Evolutionary conservation across 2,888 invertebrate genomes (phyloP).

Genomic region (Onthophagus sagittarius): DNA sequence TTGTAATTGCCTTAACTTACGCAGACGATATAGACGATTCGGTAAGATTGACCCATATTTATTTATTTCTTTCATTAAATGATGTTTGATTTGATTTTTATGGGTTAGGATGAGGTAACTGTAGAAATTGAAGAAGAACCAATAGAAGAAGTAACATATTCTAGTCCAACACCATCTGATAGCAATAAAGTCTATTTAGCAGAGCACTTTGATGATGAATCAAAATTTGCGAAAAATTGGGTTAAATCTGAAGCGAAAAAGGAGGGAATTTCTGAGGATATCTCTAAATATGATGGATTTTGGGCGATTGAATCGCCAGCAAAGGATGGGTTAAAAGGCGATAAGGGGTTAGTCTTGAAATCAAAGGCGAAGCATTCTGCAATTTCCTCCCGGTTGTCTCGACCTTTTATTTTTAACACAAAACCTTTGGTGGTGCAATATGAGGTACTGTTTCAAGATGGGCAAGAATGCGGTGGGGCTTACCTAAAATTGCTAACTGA

Average conservation of each 20-base stretch:
- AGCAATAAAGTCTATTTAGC: slow-evolving; percentile 66
- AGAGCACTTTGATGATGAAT: slow-evolving; percentile 81
- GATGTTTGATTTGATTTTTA: not conserved
- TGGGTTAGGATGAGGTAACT: slow-evolving; percentile 37
- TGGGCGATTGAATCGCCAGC: slow-evolving; percentile 74
- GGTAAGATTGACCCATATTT: slow-evolving; percentile 28
- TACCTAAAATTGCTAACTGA: slow-evolving; percentile 90
- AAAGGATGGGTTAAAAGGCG: slow-evolving; percentile 71
- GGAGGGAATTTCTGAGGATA: slow-evolving; percentile 78
- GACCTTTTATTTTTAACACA: slow-evolving; percentile 77
- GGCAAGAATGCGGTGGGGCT: slow-evolving; percentile 98
- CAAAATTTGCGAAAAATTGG: slow-evolving; percentile 76
- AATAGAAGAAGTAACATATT: slow-evolving; percentile 56
- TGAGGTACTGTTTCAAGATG: slow-evolving; percentile 79
- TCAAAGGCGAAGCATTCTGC: slow-evolving; percentile 97
- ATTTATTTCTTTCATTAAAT: not conserved
- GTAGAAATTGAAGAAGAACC: slow-evolving; percentile 40
- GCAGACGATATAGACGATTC: slow-evolving; percentile 31
- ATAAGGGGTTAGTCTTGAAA: slow-evolving; percentile 84
- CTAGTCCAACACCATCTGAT: slow-evolving; percentile 64
- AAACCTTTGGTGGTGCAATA: slow-evolving; percentile 90
- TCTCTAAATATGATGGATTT: slow-evolving; percentile 91
- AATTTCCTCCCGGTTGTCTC: slow-evolving; percentile 72
- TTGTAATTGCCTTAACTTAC: slow-evolving; percentile 19
- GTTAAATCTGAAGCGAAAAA: slow-evolving; percentile 87